Conservation (phyloP, 2,797 vertebrate genomes). For the Anguilla megastoma region DNA sequence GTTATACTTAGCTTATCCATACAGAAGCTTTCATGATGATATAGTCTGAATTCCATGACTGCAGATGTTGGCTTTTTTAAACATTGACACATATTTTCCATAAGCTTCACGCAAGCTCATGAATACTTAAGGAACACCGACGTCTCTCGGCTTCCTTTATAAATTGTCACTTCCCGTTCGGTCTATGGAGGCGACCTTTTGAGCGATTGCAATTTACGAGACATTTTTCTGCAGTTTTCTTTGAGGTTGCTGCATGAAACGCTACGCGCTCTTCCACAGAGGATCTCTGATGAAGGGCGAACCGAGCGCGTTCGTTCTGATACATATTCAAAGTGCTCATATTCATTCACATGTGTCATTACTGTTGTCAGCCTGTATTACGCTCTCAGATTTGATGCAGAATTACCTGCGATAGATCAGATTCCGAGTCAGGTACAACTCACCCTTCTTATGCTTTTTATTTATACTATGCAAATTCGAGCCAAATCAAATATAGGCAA, state of each 20-base stretch:
- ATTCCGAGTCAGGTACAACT: slow-evolving; percentile 7
- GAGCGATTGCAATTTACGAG: neutral
- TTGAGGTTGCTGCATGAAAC: neutral
- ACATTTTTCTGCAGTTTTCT: neutral
- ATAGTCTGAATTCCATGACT: neutral
- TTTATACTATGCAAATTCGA: neutral
- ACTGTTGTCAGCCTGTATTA: slow-evolving; percentile 17
- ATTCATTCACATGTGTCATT: slow-evolving; percentile 19
- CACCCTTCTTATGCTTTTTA: neutral
- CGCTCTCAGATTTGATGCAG: neutral
- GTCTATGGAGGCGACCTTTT: neutral
- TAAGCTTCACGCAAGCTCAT: neutral
- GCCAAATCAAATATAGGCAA: neutral
- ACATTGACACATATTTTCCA: neutral
- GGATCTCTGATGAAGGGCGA: neutral
- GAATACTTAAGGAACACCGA: neutral
- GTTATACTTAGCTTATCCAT: neutral
- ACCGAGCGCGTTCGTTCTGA: neutral
- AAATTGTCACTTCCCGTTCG: neutral
- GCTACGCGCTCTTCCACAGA: neutral
- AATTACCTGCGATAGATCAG: neutral
- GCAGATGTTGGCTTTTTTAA: neutral
- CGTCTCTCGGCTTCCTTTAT: neutral
- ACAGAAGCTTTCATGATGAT: neutral
- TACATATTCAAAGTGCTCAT: slow-evolving; percentile 14